Base-by-base conservation (phyloP, 1,140 invertebrate species). In the Psix sp. region DNA sequence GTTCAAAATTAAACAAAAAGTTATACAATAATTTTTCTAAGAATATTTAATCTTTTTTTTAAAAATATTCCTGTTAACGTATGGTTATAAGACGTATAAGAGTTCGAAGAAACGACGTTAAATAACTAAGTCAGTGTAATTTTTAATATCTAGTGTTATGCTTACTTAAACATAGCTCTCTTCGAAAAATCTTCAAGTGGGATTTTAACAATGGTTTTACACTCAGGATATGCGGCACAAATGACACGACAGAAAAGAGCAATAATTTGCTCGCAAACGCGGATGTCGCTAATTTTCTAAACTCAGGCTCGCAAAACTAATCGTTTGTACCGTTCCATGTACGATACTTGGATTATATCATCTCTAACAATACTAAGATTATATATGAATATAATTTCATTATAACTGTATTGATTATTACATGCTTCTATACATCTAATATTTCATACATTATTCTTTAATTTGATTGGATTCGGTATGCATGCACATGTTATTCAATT, bases 201-300 rank as follows among this genome's bases (percentile, higher is more conserved):
- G 67, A 73, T 76, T 77, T 79, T 43, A 66, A 82, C 82, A 82
- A 83, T 81, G 82, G 80, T 81, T 84, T 84, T 77, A 81, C 82
- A 83, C 80, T 80, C 74, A 79, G 83, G 79, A 77, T 82, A 75
- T 52, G 71, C 75, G 56, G 74, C 71, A 81, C 80, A 83, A 85
- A 80, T 76, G 79, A 74, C 71, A 79, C 73, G 66, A 43, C 57
- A 40, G 49, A 70, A 65, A 48, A 73, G 73, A 72, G 42, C 77
- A 77, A 79, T 80, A 80, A 80, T 82, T 83, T 82, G 77, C 57
- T 74, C 57, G 73, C 76, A 70, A 76, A 80, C 77, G 76, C 83
- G 82, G 82, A 85, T 85, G 81, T 82, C 74, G 76, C 82, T 83
- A 82, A 85, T 85, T 85, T 84, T 83, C 82, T 82, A 80, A 78